phyloP scores from a whole-genome alignment of 1,140 invertebrate genomes.

The Globodera ellingtonae region DNA sequence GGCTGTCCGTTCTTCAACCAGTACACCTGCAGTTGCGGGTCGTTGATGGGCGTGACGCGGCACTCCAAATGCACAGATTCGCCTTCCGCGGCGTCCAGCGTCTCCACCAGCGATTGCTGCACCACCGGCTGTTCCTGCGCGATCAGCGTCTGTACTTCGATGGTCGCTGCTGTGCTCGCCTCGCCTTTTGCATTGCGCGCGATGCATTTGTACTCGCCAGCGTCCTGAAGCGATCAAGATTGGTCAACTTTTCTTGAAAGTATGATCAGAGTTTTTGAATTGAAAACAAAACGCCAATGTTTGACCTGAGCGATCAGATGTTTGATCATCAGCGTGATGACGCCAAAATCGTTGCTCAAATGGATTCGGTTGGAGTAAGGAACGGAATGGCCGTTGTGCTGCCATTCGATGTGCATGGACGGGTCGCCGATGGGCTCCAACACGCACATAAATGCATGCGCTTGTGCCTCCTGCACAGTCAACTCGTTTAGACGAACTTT shows the following conservation, averaged over 20 bases:
- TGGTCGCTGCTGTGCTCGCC: constrained; percentile 53
- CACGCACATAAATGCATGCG: constrained; percentile 89
- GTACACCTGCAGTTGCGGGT: constrained; percentile 89
- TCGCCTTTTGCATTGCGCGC: constrained; percentile 70
- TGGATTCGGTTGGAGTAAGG: constrained; percentile 82
- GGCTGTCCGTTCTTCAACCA: constrained; percentile 80
- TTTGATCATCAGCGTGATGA: constrained; percentile 87
- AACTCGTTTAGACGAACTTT: background rate
- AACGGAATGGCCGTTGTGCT: constrained; percentile 83
- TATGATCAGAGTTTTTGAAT: too few species aligned
- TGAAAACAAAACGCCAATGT: background rate
- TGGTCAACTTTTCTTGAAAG: background rate
- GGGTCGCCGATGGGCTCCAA: constrained; percentile 91
- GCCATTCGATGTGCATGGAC: constrained; percentile 91
- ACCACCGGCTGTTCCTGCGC: constrained; percentile 55
- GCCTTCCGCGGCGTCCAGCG: constrained; percentile 83
- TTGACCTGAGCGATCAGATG: constrained; percentile 77
- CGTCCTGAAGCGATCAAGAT: constrained; percentile 73
- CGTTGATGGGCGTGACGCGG: constrained; percentile 90
- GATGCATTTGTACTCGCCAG: constrained; percentile 81
- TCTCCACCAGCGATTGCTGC: constrained; percentile 73
- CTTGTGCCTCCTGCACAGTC: constrained; percentile 76
- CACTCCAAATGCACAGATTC: constrained; percentile 93
- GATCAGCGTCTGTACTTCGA: constrained; percentile 57
- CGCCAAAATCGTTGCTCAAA: constrained; percentile 89